Evolutionary conservation across 2,113 vertebrate species (phyloP).

Genomic region (Rhynchomys soricoides): DNA sequence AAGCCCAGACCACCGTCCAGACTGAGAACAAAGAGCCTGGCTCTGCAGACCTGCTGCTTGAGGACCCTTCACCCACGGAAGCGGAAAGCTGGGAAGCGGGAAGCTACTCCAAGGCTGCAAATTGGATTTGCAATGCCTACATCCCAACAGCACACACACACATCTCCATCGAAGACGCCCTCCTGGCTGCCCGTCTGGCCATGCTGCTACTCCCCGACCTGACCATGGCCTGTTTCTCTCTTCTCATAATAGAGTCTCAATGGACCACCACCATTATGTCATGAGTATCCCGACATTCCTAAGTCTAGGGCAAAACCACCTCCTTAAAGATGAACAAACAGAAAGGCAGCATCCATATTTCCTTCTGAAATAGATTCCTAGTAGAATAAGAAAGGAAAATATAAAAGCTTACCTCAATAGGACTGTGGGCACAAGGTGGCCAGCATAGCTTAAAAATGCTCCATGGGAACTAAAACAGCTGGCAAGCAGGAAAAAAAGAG

Average conservation of each 20-base stretch:
- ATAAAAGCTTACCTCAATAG: not conserved
- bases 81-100: constrained; percentile 15
- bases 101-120: constrained; percentile 39
- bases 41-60: not conserved
- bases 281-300: not conserved
- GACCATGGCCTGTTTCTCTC: constrained; percentile 6
- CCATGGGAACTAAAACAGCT: not conserved
- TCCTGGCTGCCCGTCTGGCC: not conserved
- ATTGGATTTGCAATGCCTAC: not conserved
- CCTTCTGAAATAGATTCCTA: constrained; percentile 20
- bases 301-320: not conserved
- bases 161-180: not conserved
- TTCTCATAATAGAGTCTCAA: not conserved
- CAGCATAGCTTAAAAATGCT: not conserved
- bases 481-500: not conserved
- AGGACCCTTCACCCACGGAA: not conserved
- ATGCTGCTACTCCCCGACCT: not conserved
- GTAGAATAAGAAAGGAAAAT: not conserved
- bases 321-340: constrained; percentile 20
- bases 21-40: not conserved
- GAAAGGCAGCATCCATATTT: not conserved
- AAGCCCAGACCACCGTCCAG: not conserved
- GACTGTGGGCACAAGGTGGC: not conserved
- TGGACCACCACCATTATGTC: not conserved
- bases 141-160: not conserved